phyloP scores from a whole-genome alignment of 2,797 vertebrate genomes.

The Myotis myotis region DNA sequence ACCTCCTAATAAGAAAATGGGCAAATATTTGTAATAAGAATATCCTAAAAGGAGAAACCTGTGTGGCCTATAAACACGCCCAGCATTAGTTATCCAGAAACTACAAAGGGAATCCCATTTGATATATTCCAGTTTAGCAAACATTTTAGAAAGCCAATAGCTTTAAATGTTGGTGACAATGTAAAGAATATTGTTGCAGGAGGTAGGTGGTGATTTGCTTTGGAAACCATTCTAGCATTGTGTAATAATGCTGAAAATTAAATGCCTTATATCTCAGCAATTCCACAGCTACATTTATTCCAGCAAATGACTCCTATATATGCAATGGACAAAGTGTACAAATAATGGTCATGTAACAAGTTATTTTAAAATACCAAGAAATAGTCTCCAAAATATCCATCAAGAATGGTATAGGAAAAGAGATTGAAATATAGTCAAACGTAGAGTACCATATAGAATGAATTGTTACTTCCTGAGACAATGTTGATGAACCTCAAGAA shows the following conservation, averaged over 20 bases:
- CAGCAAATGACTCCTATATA: not conserved
- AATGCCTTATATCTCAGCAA: not conserved
- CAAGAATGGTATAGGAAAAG: not conserved
- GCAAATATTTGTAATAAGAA: not conserved
- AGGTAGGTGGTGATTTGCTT: not conserved
- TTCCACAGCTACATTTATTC: not conserved
- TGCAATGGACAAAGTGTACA: not conserved
- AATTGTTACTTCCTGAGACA: not conserved
- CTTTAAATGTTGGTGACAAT: not conserved
- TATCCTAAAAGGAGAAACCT: not conserved
- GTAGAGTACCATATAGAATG: not conserved
- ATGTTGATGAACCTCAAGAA: not conserved
- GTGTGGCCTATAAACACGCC: not conserved
- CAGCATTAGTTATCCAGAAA: not conserved
- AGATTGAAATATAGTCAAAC: not conserved
- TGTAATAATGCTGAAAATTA: not conserved
- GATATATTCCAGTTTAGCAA: not conserved
- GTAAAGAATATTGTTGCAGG: no score
- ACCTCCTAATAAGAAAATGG: not conserved
- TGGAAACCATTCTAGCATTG: not conserved
- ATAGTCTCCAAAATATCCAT: not conserved
- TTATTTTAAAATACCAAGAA: not conserved
- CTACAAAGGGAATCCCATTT: not conserved
- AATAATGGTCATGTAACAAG: not conserved
- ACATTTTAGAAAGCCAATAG: not conserved